Evolutionary conservation across 2,797 vertebrate species (phyloP).

Genomic region (Sorex maritimensis): DNA sequence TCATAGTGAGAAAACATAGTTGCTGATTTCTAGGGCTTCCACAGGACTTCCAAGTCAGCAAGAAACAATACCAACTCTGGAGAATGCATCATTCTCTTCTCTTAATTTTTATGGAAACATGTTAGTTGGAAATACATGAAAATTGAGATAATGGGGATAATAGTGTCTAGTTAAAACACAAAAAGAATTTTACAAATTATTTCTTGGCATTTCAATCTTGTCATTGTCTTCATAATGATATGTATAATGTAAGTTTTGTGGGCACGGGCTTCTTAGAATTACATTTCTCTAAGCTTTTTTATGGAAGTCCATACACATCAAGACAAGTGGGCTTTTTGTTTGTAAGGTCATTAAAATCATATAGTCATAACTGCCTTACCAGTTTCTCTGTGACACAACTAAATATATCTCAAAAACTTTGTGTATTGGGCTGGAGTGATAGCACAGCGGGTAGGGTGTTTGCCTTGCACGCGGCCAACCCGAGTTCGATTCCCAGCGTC

Average conservation of each 20-base stretch:
- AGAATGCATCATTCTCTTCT: neutral
- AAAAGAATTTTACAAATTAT: conserved; percentile 46
- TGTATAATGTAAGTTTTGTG: conserved; percentile 18
- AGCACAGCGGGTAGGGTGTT: too few species aligned
- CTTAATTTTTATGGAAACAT: conserved; percentile 28
- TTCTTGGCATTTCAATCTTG: neutral
- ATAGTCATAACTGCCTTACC: neutral
- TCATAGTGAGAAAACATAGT: neutral
- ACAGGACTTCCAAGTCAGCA: conserved; percentile 71
- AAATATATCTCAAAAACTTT: conserved; percentile 59
- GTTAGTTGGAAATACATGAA: conserved; percentile 42
- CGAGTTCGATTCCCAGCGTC: too few species aligned
- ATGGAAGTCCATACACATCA: neutral
- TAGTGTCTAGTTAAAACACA: conserved; percentile 48
- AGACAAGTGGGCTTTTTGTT: conserved; percentile 39
- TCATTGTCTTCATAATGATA: conserved; percentile 12
- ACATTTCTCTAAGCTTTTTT: conserved; percentile 5
- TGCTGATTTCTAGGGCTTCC: conserved; percentile 61
- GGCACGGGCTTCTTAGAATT: neutral
- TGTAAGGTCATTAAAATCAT: conserved; percentile 41
- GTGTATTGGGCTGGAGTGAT: neutral
- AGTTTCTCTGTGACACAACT: conserved; percentile 23
- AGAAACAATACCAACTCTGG: conserved; percentile 71
- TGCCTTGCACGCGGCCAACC: too few species aligned
- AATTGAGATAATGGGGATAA: conserved; percentile 21